Percentiles rank a stretch among this genome's conserved stretches.
Evolutionary conservation across 30 jellyfish, hydroid and myxozoan genomes (phyloP).

Genomic region (Sanderia malayensis): DNA sequence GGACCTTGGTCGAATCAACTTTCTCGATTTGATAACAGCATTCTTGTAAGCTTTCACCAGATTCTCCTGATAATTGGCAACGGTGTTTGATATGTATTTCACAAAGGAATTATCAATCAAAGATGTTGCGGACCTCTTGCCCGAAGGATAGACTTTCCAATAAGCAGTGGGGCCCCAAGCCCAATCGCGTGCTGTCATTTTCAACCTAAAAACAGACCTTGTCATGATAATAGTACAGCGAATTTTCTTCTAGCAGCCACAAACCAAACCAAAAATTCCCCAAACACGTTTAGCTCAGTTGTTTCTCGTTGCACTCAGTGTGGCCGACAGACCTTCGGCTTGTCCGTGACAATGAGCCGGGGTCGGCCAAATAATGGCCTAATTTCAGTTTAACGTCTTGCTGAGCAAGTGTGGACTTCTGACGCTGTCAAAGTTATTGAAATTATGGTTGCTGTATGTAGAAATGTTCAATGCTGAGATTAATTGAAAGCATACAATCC

Average conservation of each 20-base stretch:
- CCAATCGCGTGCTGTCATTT: conserved; percentile 80
- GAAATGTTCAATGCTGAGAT: no score
- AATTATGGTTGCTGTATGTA: no score
- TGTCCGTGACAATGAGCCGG: no score
- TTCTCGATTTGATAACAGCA: conserved; percentile 16
- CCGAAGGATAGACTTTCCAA: conserved; percentile 82
- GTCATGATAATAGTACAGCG: conserved; percentile 35
- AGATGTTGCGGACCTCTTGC: conserved; percentile 43
- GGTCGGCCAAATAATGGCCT: no score
- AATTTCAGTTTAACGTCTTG: no score
- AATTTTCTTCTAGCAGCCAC: neutral
- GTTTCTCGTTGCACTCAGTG: no score
- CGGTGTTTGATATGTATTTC: conserved; percentile 23
- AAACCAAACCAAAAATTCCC: neutral
- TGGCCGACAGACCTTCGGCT: neutral
- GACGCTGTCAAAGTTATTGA: no score
- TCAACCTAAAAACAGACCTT: conserved; percentile 46
- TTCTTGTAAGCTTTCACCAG: conserved; percentile 17
- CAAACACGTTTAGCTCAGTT: neutral
- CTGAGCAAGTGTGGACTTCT: no score
- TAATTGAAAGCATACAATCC: no score
- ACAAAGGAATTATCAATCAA: neutral
- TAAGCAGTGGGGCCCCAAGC: conserved; percentile 97
- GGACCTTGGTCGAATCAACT: conserved; percentile 24
- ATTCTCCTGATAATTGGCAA: conserved; percentile 36